These are phyloP conservation scores for Nebria salina DNA, from an alignment of 2,888 invertebrate genomes.

Conservation along the genomic window DNA sequence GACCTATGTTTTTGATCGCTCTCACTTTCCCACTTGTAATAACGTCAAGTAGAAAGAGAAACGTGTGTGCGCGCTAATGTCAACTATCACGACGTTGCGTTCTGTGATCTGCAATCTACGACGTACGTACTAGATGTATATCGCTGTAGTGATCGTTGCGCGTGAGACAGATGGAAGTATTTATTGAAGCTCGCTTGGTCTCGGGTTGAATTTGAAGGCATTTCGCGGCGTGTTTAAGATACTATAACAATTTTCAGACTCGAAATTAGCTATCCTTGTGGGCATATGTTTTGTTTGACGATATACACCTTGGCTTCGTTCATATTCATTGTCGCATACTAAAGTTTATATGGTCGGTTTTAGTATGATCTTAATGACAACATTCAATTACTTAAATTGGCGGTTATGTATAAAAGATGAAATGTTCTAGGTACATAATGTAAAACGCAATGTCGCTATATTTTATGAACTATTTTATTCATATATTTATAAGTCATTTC, in stretches of 20 bases:
- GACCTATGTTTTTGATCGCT: slow-evolving; percentile 25
- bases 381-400: slow-evolving; percentile 43
- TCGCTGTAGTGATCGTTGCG: slow-evolving; percentile 5
- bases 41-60: slow-evolving; percentile 31
- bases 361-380: slow-evolving; percentile 41
- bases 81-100: slow-evolving; percentile 41
- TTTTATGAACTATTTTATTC: neutral
- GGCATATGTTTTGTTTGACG: slow-evolving; percentile 51
- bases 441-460: neutral
- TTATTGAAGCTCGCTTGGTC: slow-evolving; percentile 21
- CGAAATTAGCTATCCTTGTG: slow-evolving; percentile 52
- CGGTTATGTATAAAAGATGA: slow-evolving; percentile 17
- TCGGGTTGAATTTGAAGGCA: slow-evolving; percentile 46
- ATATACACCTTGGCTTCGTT: slow-evolving; percentile 43
- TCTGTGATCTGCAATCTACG: slow-evolving; percentile 50
- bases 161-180: slow-evolving; percentile 21
- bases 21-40: slow-evolving; percentile 25
- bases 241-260: slow-evolving; percentile 54
- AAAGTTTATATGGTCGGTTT: slow-evolving; percentile 40
- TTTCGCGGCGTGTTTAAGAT: slow-evolving; percentile 63
- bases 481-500: neutral
- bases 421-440: neutral
- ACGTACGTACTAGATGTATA: slow-evolving; percentile 52
- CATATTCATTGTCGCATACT: slow-evolving; percentile 45
- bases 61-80: slow-evolving; percentile 44